These are phyloP conservation scores for Chalcis sispes DNA, from an alignment of 2,888 invertebrate species.

Conservation along the genomic window DNA sequence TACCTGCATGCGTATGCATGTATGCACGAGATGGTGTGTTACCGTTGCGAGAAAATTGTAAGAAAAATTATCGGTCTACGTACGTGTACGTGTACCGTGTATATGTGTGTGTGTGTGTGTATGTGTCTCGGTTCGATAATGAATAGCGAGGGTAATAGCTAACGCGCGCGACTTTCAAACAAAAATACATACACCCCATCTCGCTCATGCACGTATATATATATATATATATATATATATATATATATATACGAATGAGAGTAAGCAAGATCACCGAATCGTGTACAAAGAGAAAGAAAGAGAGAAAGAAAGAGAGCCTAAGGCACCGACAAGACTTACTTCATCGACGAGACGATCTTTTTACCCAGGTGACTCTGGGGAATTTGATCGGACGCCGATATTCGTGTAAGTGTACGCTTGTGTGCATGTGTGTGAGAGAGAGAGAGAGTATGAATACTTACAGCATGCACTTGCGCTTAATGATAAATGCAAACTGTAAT, in stretches of 20 bases:
- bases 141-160: constrained; percentile 8
- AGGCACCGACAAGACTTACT: constrained; percentile 1
- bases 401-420: not conserved
- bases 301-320: not conserved
- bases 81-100: no score
- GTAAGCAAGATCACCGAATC: constrained; percentile 5
- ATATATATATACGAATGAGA: no score
- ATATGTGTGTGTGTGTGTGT: no score
- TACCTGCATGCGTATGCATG: no score
- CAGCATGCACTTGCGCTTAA: not conserved
- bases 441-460: no score
- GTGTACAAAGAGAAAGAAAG: constrained; percentile 8
- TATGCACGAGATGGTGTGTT: no score
- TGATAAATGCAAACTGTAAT: constrained; percentile 30
- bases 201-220: no score
- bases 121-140: not conserved
- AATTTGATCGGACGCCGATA: constrained; percentile 59
- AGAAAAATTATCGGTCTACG: no score
- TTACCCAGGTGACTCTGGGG: constrained; percentile 57
- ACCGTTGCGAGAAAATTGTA: no score
- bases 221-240: no score
- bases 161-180: constrained; percentile 1
- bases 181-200: constrained; percentile 13
- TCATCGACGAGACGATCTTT: constrained; percentile 57
- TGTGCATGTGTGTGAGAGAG: no score